These are phyloP conservation scores for Indri indri DNA, from an alignment of 2,113 vertebrate species.

Conservation along the genomic window DNA sequence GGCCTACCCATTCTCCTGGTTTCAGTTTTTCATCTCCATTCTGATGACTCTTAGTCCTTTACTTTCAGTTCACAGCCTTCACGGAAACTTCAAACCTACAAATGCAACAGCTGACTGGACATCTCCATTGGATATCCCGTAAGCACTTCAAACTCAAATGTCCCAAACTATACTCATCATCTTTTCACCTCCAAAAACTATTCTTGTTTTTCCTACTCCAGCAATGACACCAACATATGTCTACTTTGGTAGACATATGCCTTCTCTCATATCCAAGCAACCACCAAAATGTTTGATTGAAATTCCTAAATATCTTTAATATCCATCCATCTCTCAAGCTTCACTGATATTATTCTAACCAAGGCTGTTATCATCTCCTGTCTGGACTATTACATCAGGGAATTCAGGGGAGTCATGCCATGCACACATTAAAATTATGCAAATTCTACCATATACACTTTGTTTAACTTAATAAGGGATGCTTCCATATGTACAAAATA, in stretches of 20 bases:
- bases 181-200: neutral
- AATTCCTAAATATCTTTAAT: neutral
- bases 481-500: neutral
- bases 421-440: neutral
- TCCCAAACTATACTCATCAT: neutral
- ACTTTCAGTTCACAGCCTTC: neutral
- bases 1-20: neutral
- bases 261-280: neutral
- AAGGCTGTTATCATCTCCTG: neutral
- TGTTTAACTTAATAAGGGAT: neutral
- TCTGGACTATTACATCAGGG: neutral
- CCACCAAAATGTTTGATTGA: neutral
- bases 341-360: neutral
- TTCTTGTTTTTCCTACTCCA: neutral
- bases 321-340: neutral
- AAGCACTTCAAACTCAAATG: neutral
- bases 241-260: neutral
- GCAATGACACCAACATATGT: neutral
- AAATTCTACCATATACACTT: neutral
- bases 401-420: neutral
- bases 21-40: neutral
- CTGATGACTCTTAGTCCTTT: neutral
- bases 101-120: neutral
- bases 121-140: too few relatives aligned
- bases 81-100: neutral